A percentile compares a stretch with the other conserved stretches of the same genome.
These are phyloP conservation scores for Bungarus multicinctus DNA, from an alignment of 2,113 vertebrate genomes.

Conservation along the genomic window DNA sequence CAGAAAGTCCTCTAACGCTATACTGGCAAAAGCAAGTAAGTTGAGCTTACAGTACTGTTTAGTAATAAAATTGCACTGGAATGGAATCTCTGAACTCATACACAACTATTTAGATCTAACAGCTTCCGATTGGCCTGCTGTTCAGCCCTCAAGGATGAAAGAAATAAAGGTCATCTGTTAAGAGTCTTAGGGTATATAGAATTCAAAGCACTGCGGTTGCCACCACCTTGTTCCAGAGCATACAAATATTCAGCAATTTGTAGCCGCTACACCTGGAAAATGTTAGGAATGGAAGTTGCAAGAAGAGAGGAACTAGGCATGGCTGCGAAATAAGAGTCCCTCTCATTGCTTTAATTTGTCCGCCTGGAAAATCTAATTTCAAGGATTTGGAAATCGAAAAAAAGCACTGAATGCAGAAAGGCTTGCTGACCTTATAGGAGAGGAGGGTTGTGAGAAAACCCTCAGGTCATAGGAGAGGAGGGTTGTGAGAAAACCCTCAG, in stretches of 20 bases:
- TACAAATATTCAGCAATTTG: conserved; percentile 9
- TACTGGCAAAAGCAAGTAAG: not conserved
- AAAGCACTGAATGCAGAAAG: not conserved
- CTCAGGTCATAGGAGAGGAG: too few relatives aligned
- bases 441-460: not conserved
- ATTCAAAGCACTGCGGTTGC: conserved; percentile 39
- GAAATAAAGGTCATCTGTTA: conserved; percentile 43
- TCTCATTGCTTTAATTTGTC: conserved; percentile 4
- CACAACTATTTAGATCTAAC: conserved; percentile 39
- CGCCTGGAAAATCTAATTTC: not conserved
- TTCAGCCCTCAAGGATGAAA: conserved; percentile 48
- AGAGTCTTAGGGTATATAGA: conserved; percentile 36
- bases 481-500: not conserved
- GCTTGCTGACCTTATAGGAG: not conserved
- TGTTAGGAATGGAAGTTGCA: conserved; percentile 22
- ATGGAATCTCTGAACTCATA: conserved; percentile 39
- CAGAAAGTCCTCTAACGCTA: not conserved
- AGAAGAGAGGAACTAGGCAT: not conserved
- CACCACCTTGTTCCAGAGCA: conserved; percentile 48
- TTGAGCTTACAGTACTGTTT: not conserved
- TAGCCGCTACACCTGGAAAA: conserved; percentile 19
- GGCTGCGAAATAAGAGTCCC: not conserved
- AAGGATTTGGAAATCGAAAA: not conserved
- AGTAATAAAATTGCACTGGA: not conserved
- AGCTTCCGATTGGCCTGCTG: conserved; percentile 33